Percentiles rank a stretch among this genome's conserved stretches.
These are phyloP conservation scores for Sphaerophoria rueppellii DNA, from an alignment of 2,888 invertebrate species.

Conservation along the genomic window DNA sequence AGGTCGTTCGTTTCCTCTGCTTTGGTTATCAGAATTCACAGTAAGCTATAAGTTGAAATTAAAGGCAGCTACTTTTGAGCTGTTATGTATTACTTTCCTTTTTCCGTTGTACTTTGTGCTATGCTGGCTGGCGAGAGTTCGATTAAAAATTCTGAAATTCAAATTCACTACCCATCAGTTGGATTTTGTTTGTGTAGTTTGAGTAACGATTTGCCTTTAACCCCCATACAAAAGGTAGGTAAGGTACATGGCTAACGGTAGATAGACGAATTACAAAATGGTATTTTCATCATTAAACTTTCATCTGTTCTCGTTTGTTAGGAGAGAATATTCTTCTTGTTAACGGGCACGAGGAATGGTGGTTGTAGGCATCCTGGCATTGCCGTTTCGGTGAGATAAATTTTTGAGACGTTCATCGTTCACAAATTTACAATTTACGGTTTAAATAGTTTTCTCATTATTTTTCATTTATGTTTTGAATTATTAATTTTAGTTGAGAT, in stretches of 20 bases:
- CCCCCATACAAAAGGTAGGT: neutral
- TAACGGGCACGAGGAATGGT: neutral
- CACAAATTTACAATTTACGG: neutral
- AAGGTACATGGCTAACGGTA: neutral
- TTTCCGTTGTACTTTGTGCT: neutral
- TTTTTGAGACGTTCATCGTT: neutral
- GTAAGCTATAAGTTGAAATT: conserved; percentile 16
- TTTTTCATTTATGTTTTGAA: neutral
- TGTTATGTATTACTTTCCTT: conserved; percentile 21
- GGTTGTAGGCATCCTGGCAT: too few relatives aligned
- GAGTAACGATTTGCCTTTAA: neutral
- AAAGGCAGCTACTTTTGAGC: neutral
- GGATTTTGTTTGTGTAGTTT: neutral
- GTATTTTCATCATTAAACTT: conserved; percentile 49
- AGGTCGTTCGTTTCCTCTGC: neutral
- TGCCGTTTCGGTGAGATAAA: neutral
- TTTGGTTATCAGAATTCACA: neutral
- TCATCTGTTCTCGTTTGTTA: conserved; percentile 6
- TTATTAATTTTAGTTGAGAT: neutral
- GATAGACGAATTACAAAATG: neutral
- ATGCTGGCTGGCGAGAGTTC: conserved; percentile 26
- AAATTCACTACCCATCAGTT: conserved; percentile 22
- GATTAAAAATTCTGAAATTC: conserved; percentile 59
- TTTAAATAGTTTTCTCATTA: conserved; percentile 1
- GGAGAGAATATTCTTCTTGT: too few relatives aligned